phyloP scores from a whole-genome alignment of 2,888 invertebrate genomes.

The Macroteleia sp. region DNA sequence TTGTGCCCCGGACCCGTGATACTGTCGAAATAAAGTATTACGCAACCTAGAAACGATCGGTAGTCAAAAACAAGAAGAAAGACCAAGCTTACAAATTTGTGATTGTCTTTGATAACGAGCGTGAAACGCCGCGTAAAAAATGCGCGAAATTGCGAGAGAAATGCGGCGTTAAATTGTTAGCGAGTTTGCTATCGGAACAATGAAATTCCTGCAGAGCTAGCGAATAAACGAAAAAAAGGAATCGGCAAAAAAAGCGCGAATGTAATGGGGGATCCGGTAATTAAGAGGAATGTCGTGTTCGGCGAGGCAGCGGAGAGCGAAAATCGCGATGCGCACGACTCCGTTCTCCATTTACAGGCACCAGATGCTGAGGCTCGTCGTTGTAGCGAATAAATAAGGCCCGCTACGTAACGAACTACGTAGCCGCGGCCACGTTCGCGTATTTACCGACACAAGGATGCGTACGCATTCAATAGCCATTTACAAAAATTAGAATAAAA shows the following conservation, averaged over 20 bases:
- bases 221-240: slow-evolving; percentile 9
- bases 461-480: too few species aligned
- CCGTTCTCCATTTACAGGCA: slow-evolving; percentile 64
- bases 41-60: too few species aligned
- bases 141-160: slow-evolving; percentile 3
- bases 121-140: slow-evolving; percentile 2
- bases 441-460: too few species aligned
- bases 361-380: slow-evolving; percentile 65
- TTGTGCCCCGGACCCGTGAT: too few species aligned
- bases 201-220: slow-evolving; percentile 48
- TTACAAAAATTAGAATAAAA: too few species aligned
- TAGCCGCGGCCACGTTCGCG: slow-evolving; percentile 55
- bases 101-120: too few species aligned
- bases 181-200: slow-evolving; percentile 36
- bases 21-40: too few species aligned
- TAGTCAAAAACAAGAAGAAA: too few species aligned
- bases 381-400: slow-evolving; percentile 57
- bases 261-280: slow-evolving; percentile 65
- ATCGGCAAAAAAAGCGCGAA: slow-evolving; percentile 38
- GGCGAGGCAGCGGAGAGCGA: slow-evolving; percentile 42
- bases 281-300: slow-evolving; percentile 67
- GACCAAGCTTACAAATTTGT: too few species aligned
- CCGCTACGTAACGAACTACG: slow-evolving; percentile 55
- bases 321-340: slow-evolving; percentile 64
- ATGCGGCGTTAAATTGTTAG: slow-evolving; percentile 30